Percentiles rank a stretch among this genome's conserved stretches.
phyloP scores from a whole-genome alignment of 2,113 vertebrate species.

The Natator depressus region DNA sequence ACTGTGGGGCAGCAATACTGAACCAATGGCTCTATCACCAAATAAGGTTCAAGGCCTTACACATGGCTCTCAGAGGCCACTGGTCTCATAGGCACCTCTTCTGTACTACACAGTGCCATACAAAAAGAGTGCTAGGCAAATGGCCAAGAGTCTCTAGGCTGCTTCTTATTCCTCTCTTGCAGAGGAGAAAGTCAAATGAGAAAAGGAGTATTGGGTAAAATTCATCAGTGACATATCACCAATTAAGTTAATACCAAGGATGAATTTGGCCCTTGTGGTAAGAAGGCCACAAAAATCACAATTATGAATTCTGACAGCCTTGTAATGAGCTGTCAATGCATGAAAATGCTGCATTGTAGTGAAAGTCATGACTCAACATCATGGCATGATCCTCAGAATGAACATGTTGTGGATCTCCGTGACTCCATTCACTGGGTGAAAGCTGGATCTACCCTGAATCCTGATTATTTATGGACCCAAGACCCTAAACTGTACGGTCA shows the following conservation, averaged over 20 bases:
- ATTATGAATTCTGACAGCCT: background rate
- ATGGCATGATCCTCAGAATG: background rate
- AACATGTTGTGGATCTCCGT: background rate
- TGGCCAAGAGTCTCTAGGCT: background rate
- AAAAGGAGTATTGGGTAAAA: background rate
- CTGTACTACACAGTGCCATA: background rate
- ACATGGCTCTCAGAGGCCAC: background rate
- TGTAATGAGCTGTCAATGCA: background rate
- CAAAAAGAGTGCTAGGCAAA: background rate
- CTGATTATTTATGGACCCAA: background rate
- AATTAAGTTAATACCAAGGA: background rate
- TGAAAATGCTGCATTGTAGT: background rate
- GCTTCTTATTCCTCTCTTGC: background rate
- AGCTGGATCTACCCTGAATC: background rate
- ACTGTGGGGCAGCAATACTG: background rate
- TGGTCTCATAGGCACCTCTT: background rate
- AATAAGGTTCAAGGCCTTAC: background rate
- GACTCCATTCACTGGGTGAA: background rate
- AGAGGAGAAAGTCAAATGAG: background rate
- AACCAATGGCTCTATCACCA: background rate
- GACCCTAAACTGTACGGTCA: background rate
- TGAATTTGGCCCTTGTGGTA: background rate
- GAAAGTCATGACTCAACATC: background rate
- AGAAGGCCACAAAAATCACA: rapidly evolving
- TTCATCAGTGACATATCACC: background rate